Evolutionary conservation across 2,797 vertebrate species (phyloP), one percentile per base, ranked within the genome.

Genomic region (Cygnus olor): DNA sequence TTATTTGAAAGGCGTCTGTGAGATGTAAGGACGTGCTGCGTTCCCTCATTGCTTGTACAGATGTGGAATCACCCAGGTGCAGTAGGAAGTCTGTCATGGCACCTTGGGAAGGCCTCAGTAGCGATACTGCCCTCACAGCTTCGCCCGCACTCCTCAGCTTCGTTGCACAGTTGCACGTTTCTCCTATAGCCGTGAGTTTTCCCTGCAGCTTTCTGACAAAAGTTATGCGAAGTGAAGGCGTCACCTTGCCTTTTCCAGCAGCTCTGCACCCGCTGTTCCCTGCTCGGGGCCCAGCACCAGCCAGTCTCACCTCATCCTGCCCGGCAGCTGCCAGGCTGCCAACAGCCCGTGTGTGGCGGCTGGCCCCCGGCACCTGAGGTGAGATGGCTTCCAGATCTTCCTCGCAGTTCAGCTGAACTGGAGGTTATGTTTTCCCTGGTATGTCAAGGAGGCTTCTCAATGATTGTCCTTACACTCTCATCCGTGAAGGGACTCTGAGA

Each of bases 351-450:
- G 47, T 90, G 92, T 61, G 57, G 34, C 27, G 45, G 45, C 70
- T 85, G 69, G 80, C 47, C 86, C 45, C 68, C 69, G 66, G 56
- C 58, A 32, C 63, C 82, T 80, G 53, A 87, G 49, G n/a, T 14
- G 6, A 56, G 81, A 69, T 11, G 45, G 86, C 65, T 94, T 69
- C 57, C 94, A 54, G 92, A 42, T 74, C 49, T 51, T 92, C 24
- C 45, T 94, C 65, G 14, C 9, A 32, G 69, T 34, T 51, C 51
- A 56, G 65, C 53, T 90, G 74, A 96, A 74, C 56, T 57, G 87
- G 53, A 73, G 85, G 76, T 93, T 60, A 54, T 92, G 84, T 92
- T 95, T 95, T 80, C 77, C 58, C 70, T 87, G 73, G 10, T 81
- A 57, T 11, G 45, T 80, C 1, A 6, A 63, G 65, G 49, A 72